phyloP scores from a whole-genome alignment of 1,140 invertebrate genomes.

The Venturia canescens region DNA sequence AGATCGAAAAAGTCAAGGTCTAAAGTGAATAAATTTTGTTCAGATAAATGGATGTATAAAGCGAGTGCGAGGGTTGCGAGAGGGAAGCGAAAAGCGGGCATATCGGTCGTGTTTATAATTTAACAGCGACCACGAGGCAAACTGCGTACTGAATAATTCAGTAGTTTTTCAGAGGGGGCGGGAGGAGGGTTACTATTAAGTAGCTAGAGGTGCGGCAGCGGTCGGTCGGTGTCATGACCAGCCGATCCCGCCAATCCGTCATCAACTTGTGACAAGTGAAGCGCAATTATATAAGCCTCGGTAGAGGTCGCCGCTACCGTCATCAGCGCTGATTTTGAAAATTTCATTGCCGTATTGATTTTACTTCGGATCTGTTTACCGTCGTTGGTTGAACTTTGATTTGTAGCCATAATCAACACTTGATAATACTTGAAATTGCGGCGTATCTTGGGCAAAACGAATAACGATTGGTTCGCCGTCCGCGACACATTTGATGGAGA shows the following conservation, averaged over 20 bases:
- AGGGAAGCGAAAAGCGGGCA: not conserved
- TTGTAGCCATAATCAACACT: too few relatives aligned
- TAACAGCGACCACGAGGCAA: conserved; percentile 10
- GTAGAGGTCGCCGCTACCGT: too few relatives aligned
- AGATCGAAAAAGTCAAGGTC: not conserved
- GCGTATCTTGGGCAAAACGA: too few relatives aligned
- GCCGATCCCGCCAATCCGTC: not conserved
- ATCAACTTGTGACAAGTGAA: not conserved
- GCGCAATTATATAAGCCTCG: too few relatives aligned
- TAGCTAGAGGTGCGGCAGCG: too few relatives aligned
- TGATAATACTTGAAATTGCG: too few relatives aligned
- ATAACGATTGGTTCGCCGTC: too few relatives aligned
- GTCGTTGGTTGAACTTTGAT: too few relatives aligned
- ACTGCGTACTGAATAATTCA: not conserved
- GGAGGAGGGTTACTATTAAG: not conserved
- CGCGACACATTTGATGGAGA: too few relatives aligned
- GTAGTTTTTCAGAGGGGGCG: not conserved
- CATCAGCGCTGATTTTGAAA: not conserved
- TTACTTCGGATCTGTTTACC: not conserved
- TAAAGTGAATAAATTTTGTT: not conserved
- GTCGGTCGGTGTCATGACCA: conserved; percentile 11
- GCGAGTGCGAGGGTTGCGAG: not conserved
- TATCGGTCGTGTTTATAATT: conserved; percentile 13
- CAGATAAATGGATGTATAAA: not conserved
- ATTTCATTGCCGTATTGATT: not conserved